phyloP scores from a whole-genome alignment of 1,140 invertebrate genomes.

The Diuraphis noxia region DNA sequence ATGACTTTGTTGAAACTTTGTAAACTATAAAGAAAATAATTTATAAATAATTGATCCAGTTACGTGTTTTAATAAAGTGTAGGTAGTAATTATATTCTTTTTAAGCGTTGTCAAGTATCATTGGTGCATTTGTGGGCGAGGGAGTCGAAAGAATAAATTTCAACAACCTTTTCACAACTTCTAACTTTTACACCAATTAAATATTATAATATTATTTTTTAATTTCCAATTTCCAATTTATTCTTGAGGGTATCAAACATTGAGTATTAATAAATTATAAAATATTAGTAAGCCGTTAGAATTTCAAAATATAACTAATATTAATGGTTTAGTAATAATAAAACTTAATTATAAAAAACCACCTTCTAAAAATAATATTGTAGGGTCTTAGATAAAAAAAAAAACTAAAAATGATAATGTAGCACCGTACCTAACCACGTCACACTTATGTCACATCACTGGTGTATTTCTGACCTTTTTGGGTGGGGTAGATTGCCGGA shows the following conservation, averaged over 20 bases:
- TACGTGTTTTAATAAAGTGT: background rate
- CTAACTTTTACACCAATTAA: background rate
- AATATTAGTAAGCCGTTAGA: too few species aligned
- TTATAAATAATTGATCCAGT: background rate
- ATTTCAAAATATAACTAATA: background rate
- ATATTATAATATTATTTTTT: background rate
- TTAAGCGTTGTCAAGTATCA: background rate
- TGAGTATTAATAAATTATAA: too few species aligned
- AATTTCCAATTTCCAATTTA: too few species aligned
- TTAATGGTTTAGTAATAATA: background rate
- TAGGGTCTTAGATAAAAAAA: background rate
- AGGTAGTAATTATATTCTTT: background rate
- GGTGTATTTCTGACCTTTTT: background rate
- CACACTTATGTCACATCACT: background rate
- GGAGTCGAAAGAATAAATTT: background rate
- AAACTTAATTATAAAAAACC: background rate
- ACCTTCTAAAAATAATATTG: too few species aligned
- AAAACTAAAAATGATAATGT: background rate
- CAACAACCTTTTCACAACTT: background rate
- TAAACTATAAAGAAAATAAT: background rate
- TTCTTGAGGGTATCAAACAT: too few species aligned
- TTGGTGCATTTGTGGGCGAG: background rate
- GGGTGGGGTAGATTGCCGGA: background rate
- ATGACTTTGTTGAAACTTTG: background rate
- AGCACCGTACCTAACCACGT: too few species aligned